These are phyloP conservation scores for Himalopsyche phryganea DNA, from an alignment of 1,140 invertebrate species.

Conservation along the genomic window DNA sequence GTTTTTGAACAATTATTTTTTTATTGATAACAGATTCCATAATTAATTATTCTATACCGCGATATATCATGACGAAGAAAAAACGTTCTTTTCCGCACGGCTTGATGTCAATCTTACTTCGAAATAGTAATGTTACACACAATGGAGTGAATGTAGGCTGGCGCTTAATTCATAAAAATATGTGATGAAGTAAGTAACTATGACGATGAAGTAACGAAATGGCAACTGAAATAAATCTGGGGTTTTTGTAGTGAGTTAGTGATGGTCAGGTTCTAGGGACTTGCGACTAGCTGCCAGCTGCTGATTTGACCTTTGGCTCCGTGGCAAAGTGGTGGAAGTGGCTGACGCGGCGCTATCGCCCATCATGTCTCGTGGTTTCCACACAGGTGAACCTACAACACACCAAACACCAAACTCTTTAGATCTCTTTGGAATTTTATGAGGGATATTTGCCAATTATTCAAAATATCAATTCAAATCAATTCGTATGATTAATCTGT, in stretches of 20 bases:
- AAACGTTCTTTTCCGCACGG: no score
- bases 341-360: conserved; percentile 38
- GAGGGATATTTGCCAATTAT: conserved; percentile 4
- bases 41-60: no score
- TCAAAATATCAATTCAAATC: neutral
- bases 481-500: neutral
- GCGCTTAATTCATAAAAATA: no score
- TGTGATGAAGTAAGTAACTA: no score
- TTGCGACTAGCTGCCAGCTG: conserved; percentile 52
- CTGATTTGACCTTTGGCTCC: conserved; percentile 44
- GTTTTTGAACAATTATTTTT: no score
- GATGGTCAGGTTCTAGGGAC: conserved; percentile 52
- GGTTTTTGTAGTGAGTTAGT: conserved; percentile 14
- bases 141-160: no score
- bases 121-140: no score
- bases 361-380: conserved; percentile 80
- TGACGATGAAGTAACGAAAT: no score
- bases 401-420: conserved; percentile 57
- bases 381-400: conserved; percentile 83
- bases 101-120: no score
- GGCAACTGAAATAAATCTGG: no score
- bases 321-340: conserved; percentile 48
- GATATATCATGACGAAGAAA: no score
- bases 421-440: conserved; percentile 25
- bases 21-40: no score